These are phyloP conservation scores for Lagria hirta DNA, from an alignment of 2,888 invertebrate species.

Conservation along the genomic window DNA sequence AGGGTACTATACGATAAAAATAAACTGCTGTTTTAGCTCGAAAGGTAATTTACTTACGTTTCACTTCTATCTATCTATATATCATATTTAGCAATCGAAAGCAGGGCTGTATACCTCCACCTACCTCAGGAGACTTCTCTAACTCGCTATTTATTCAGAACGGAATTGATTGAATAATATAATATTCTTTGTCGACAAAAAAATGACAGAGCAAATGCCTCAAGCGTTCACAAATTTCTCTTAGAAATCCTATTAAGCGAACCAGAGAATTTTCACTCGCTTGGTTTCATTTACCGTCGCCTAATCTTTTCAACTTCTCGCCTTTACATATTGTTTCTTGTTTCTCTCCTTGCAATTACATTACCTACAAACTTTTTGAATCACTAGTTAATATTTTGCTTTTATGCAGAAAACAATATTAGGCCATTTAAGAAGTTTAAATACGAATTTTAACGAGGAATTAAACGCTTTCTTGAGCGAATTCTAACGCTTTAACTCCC, in stretches of 20 bases:
- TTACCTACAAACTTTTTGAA: conserved; percentile 23
- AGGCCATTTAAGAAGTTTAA: conserved; percentile 20
- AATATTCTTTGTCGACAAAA: conserved; percentile 19
- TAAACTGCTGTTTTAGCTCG: conserved; percentile 30
- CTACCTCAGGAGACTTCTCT: conserved; percentile 19
- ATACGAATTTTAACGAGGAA: conserved; percentile 4
- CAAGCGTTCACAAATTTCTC: conserved; percentile 20
- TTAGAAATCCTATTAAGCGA: conserved; percentile 24
- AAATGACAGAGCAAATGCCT: conserved; percentile 20
- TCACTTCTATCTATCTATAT: conserved; percentile 25
- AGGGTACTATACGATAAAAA: conserved; percentile 31
- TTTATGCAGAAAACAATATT: conserved; percentile 16
- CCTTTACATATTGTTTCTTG: conserved; percentile 21
- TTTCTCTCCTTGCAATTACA: conserved; percentile 21
- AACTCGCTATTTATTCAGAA: conserved; percentile 24
- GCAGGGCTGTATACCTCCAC: conserved; percentile 18
- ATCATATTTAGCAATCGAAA: conserved; percentile 29
- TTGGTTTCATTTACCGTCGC: conserved; percentile 19
- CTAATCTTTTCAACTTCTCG: conserved; percentile 18
- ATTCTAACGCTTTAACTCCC: no score
- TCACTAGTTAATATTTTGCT: conserved; percentile 21
- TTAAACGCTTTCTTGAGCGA: no score
- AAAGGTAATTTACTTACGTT: conserved; percentile 29
- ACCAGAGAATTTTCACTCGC: conserved; percentile 17
- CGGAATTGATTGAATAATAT: conserved; percentile 25